These are phyloP conservation scores for Oreonectes daqikongensis DNA, from an alignment of 2,797 vertebrate species.

Conservation along the genomic window DNA sequence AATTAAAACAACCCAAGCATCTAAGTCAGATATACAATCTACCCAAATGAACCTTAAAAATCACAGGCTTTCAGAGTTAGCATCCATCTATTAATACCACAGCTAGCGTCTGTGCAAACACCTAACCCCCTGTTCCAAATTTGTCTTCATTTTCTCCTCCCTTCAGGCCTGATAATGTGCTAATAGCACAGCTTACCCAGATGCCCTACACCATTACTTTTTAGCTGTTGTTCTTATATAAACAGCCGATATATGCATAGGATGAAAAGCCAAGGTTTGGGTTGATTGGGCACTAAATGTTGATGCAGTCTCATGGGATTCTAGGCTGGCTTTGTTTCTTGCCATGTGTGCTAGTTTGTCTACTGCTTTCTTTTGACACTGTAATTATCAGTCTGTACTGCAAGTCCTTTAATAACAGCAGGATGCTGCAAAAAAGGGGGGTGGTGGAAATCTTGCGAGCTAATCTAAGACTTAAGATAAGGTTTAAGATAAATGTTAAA, in stretches of 20 bases:
- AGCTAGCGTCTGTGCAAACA: constrained; percentile 66
- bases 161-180: constrained; percentile 41
- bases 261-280: constrained; percentile 59
- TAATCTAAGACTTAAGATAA: constrained; percentile 17
- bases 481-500: background rate
- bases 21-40: constrained; percentile 39
- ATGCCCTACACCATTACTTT: constrained; percentile 36
- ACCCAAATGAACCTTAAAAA: constrained; percentile 41
- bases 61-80: constrained; percentile 43
- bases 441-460: background rate
- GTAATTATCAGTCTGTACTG: constrained; percentile 18
- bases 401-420: constrained; percentile 21
- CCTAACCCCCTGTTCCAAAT: constrained; percentile 61
- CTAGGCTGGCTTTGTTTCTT: constrained; percentile 64
- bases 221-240: constrained; percentile 56
- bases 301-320: constrained; percentile 61
- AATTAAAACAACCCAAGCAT: constrained; percentile 6
- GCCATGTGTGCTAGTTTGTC: constrained; percentile 50
- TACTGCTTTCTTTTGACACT: constrained; percentile 10
- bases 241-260: constrained; percentile 60
- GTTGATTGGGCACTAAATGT: constrained; percentile 64
- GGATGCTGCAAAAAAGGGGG: constrained; percentile 26
- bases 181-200: constrained; percentile 37
- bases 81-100: constrained; percentile 61
- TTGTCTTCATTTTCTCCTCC: constrained; percentile 64